These are phyloP conservation scores for Clarias gariepinus DNA, from an alignment of 2,113 vertebrate genomes.

Conservation along the genomic window DNA sequence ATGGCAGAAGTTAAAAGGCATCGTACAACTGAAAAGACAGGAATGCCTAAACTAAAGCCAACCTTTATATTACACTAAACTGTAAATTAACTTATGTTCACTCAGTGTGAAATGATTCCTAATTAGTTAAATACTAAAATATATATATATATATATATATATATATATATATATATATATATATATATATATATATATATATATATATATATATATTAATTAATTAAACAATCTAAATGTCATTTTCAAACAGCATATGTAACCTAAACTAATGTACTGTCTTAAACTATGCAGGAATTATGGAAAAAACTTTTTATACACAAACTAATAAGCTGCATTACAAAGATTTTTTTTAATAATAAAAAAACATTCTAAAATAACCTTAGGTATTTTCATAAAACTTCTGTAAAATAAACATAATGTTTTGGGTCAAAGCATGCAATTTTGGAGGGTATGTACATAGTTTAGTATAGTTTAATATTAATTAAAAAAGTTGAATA, in stretches of 20 bases:
- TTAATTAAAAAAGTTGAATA: neutral
- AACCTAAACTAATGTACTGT: neutral
- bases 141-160: neutral
- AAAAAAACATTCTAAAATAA: too few relatives aligned
- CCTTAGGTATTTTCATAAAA: neutral
- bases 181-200: too few relatives aligned
- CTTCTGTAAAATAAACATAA: neutral
- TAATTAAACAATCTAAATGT: too few relatives aligned
- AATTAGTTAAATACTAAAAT: neutral
- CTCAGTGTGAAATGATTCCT: neutral
- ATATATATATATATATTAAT: too few relatives aligned
- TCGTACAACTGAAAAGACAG: neutral
- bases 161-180: too few relatives aligned
- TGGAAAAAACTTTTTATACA: neutral
- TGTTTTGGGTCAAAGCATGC: too few relatives aligned
- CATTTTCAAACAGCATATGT: neutral
- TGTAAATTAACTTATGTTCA: neutral
- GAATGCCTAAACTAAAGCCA: neutral
- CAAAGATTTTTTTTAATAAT: neutral
- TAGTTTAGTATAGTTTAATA: neutral
- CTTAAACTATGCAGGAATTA: neutral
- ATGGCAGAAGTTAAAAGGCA: neutral
- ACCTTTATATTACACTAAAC: neutral
- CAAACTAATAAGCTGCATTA: neutral
- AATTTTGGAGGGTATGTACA: neutral